These are phyloP conservation scores for Rotaria macrura DNA, from an alignment of 2,888 invertebrate species.

Conservation along the genomic window DNA sequence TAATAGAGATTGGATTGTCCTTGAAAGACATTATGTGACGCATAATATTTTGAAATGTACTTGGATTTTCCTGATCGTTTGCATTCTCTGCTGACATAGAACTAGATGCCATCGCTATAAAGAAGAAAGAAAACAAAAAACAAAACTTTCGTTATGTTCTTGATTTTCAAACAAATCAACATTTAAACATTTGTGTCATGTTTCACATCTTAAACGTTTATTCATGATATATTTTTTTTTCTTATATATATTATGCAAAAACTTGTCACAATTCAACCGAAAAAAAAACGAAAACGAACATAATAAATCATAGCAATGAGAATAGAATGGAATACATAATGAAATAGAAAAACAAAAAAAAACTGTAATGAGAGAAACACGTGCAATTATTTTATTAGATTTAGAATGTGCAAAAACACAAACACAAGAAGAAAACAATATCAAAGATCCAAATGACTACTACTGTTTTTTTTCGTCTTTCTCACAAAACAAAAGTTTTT, in stretches of 20 bases:
- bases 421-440: not conserved
- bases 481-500: not conserved
- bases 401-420: not conserved
- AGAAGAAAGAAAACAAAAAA: too few relatives aligned
- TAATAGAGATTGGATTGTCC: not conserved
- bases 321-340: slow-evolving; percentile 15
- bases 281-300: not conserved
- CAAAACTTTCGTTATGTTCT: too few relatives aligned
- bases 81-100: not conserved
- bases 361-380: not conserved
- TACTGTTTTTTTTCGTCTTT: slow-evolving; percentile 12
- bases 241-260: not conserved
- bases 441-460: slow-evolving; percentile 15
- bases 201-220: not conserved
- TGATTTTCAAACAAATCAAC: not conserved
- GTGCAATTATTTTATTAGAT: not conserved
- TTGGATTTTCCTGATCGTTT: not conserved
- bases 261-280: not conserved
- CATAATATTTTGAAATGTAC: not conserved
- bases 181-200: not conserved
- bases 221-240: too few relatives aligned
- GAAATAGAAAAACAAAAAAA: not conserved
- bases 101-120: not conserved
- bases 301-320: not conserved
- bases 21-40: not conserved